Percentiles rank a stretch among this genome's conserved stretches.
Evolutionary conservation across 2,888 invertebrate species (phyloP).

Genomic region (Lamellibrachia columna): DNA sequence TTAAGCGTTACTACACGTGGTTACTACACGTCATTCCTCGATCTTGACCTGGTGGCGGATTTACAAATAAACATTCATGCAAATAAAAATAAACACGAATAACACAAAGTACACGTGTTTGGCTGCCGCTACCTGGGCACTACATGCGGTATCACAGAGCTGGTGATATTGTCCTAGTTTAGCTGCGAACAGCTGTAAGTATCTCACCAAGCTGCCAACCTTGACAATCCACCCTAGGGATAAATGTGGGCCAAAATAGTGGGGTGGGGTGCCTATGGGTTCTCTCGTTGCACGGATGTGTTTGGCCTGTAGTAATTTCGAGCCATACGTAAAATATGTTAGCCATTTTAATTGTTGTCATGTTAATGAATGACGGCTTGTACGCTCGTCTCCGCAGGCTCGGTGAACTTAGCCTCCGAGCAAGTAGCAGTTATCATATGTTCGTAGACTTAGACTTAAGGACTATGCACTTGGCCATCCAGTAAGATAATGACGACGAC

Average conservation of each 20-base stretch:
- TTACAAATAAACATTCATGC: neutral
- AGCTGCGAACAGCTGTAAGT: no score
- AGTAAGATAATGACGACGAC: neutral
- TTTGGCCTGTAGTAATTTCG: no score
- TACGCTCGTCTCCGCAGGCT: neutral
- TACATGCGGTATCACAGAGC: no score
- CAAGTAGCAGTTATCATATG: neutral
- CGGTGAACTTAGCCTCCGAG: neutral
- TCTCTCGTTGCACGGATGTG: no score
- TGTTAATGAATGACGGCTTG: neutral
- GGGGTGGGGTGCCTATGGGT: no score
- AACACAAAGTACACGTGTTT: neutral
- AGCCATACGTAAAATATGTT: neutral
- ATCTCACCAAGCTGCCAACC: no score
- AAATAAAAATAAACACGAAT: neutral
- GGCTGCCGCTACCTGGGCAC: neutral
- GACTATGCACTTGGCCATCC: neutral
- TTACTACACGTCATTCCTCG: no score
- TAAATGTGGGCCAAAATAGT: no score
- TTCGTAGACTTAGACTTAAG: neutral
- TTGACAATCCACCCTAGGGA: no score
- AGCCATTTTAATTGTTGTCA: neutral
- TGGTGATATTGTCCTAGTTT: no score
- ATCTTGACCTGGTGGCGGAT: neutral
- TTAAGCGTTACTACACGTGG: neutral